These are phyloP conservation scores for Denticeps clupeoides DNA, from an alignment of 2,797 vertebrate species.

Conservation along the genomic window DNA sequence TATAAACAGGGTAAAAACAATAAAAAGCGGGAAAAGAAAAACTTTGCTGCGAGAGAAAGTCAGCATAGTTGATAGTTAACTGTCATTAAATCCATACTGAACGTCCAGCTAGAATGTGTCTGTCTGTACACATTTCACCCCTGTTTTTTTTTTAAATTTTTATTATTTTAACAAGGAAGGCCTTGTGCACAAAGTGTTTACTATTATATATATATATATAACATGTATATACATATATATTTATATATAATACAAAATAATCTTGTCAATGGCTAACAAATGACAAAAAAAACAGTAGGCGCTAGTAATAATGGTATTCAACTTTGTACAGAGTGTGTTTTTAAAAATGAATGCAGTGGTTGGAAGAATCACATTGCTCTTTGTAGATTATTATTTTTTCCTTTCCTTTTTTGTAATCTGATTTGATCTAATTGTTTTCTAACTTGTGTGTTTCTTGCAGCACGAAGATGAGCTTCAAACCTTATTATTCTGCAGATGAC, in stretches of 20 bases:
- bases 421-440: conserved; percentile 25
- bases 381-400: conserved; percentile 18
- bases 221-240: conserved; percentile 4
- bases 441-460: conserved; percentile 31
- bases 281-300: conserved; percentile 13
- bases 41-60: too few species aligned
- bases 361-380: conserved; percentile 14
- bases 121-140: conserved; percentile 4
- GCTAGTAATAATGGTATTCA: conserved; percentile 8
- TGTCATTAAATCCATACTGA: too few species aligned
- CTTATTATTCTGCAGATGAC: conserved; percentile 30
- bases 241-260: conserved; percentile 1
- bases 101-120: conserved; percentile 3
- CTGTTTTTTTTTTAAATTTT: not conserved
- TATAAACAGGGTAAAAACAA: too few species aligned
- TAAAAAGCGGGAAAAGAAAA: too few species aligned
- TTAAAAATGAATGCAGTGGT: conserved; percentile 20
- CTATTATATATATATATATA: not conserved
- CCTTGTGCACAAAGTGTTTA: conserved; percentile 3
- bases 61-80: too few species aligned
- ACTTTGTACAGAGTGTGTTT: conserved; percentile 24
- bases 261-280: conserved; percentile 13
- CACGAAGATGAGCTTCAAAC: conserved; percentile 32
- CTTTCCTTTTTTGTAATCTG: conserved; percentile 17
- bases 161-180: not conserved